These are phyloP conservation scores for Lithosia quadra DNA, from an alignment of 2,888 invertebrate genomes.

Conservation along the genomic window DNA sequence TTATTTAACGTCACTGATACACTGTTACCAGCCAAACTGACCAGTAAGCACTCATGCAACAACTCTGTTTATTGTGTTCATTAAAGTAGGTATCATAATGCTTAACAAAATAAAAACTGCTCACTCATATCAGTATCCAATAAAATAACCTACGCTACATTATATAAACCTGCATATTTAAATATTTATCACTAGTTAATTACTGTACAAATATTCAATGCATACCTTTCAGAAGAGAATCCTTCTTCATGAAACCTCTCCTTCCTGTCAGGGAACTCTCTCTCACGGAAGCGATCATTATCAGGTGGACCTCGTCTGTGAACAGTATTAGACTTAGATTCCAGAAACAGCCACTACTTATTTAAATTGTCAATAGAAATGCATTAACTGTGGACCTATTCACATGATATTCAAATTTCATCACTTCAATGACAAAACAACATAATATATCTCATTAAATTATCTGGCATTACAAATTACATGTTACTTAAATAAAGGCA, in stretches of 20 bases:
- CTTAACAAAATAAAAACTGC: constrained; percentile 11
- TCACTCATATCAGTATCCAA: constrained; percentile 2
- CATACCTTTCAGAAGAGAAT: constrained; percentile 73
- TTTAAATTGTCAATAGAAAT: background rate
- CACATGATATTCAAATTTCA: background rate
- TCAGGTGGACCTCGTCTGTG: constrained; percentile 72
- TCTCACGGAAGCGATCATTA: constrained; percentile 69
- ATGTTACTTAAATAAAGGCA: background rate
- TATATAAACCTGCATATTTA: background rate
- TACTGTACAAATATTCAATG: constrained; percentile 24
- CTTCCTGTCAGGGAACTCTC: constrained; percentile 72
- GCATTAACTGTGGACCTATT: background rate
- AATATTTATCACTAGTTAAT: constrained; percentile 21
- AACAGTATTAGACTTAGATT: background rate
- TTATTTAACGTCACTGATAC: constrained; percentile 75
- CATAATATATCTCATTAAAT: no score
- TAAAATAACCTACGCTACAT: constrained; percentile 2
- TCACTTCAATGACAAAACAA: background rate
- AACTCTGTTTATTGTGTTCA: constrained; percentile 34
- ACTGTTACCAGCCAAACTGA: constrained; percentile 55
- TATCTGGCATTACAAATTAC: no score
- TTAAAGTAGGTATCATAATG: constrained; percentile 13
- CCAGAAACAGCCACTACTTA: background rate
- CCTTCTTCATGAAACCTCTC: constrained; percentile 74
- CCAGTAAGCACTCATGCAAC: constrained; percentile 68